A percentile compares a stretch with the other conserved stretches of the same genome.
phyloP scores from a whole-genome alignment of 2,888 invertebrate species.

The Atethmia centrago region DNA sequence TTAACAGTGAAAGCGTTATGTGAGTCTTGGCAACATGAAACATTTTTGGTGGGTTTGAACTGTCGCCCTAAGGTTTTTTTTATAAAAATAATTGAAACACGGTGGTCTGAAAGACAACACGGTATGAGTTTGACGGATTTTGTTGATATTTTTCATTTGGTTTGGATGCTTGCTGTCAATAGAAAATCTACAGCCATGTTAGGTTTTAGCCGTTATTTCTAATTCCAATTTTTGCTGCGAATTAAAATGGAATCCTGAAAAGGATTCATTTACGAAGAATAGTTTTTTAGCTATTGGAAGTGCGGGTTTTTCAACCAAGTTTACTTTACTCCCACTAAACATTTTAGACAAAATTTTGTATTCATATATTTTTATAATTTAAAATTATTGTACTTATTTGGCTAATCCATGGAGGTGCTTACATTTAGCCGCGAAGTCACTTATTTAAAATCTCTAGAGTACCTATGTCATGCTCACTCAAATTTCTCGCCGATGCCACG shows the following conservation, averaged over 20 bases:
- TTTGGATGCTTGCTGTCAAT: conserved; percentile 7
- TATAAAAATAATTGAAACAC: background rate
- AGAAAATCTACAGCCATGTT: background rate
- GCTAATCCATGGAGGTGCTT: background rate
- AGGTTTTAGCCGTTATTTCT: background rate
- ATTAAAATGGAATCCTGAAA: background rate
- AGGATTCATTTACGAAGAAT: background rate
- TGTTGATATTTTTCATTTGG: background rate
- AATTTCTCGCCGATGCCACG: no score
- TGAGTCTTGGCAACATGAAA: no score
- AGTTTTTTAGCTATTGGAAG: background rate
- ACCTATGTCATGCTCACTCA: no score
- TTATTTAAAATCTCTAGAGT: background rate
- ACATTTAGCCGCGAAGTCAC: no score
- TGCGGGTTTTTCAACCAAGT: background rate
- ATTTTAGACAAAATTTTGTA: background rate
- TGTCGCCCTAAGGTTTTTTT: background rate
- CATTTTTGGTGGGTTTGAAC: no score
- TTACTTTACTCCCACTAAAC: background rate
- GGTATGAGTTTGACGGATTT: background rate
- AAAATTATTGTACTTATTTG: no score
- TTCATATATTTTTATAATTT: background rate
- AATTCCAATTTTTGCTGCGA: background rate
- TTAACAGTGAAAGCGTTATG: no score
- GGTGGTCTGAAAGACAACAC: background rate